phyloP scores from a whole-genome alignment of 1,140 invertebrate genomes.

The Mycetomoellerius zeteki region DNA sequence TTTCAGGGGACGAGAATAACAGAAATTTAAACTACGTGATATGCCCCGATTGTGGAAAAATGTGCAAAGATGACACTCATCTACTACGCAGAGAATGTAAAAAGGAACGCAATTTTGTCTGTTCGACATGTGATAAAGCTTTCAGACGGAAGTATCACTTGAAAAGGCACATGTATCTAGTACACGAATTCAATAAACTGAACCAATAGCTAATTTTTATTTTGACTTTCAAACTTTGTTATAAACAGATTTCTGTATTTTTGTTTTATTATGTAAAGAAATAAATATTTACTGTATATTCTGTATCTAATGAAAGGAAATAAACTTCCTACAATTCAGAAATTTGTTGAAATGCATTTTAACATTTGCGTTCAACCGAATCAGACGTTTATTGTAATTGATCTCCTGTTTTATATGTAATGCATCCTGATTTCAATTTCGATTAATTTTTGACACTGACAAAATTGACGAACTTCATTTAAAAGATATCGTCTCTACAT shows the following conservation, averaged over 20 bases:
- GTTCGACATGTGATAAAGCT: neutral
- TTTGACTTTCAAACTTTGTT: neutral
- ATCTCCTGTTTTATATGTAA: too few relatives aligned
- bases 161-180: neutral
- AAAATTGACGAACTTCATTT: too few relatives aligned
- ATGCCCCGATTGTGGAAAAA: neutral
- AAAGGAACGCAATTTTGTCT: conserved; percentile 12
- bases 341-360: too few relatives aligned
- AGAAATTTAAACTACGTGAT: neutral
- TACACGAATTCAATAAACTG: neutral
- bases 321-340: neutral
- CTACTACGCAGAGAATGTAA: conserved; percentile 12
- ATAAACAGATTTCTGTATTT: neutral
- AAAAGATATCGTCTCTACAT: too few relatives aligned
- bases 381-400: too few relatives aligned
- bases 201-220: neutral
- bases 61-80: neutral
- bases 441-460: too few relatives aligned
- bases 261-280: neutral
- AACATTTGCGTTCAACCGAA: too few relatives aligned
- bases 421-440: too few relatives aligned
- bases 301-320: neutral
- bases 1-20: conserved; percentile 33
- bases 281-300: neutral
- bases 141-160: conserved; percentile 16